Conservation (phyloP, 2,888 invertebrate species). For the Stenolophus ochropezus region DNA sequence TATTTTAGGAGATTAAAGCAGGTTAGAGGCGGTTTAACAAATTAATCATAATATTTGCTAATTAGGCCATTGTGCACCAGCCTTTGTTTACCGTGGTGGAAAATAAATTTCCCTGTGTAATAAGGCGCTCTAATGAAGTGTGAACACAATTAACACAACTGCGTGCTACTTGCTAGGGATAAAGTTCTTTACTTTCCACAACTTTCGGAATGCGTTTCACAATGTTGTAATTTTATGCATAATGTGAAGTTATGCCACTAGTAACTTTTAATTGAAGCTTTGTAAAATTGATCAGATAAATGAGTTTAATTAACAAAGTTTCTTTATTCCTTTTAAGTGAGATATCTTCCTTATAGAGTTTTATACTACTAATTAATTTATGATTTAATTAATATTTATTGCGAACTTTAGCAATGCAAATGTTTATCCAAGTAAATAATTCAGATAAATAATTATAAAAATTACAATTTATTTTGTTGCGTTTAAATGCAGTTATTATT, state of each 20-base stretch:
- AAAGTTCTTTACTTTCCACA: background rate
- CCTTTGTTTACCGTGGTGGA: background rate
- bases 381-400: slow-evolving; percentile 32
- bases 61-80: slow-evolving; percentile 11
- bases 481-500: no score
- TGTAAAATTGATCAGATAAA: slow-evolving; percentile 22
- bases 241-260: background rate
- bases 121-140: slow-evolving; percentile 32
- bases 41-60: slow-evolving; percentile 22
- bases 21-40: slow-evolving; percentile 10
- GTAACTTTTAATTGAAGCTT: slow-evolving; percentile 38
- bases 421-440: background rate
- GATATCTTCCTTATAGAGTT: slow-evolving; percentile 4
- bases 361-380: background rate
- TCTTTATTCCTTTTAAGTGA: slow-evolving; percentile 12
- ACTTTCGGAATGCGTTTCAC: background rate
- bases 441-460: no score
- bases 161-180: no score
- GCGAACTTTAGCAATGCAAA: background rate
- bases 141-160: slow-evolving; percentile 28
- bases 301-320: slow-evolving; percentile 44
- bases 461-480: no score
- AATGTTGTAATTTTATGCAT: background rate
- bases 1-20: background rate
- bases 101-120: background rate